Evolutionary conservation across 2,113 vertebrate species (phyloP).

Genomic region (Forbesichthys papilliferus): DNA sequence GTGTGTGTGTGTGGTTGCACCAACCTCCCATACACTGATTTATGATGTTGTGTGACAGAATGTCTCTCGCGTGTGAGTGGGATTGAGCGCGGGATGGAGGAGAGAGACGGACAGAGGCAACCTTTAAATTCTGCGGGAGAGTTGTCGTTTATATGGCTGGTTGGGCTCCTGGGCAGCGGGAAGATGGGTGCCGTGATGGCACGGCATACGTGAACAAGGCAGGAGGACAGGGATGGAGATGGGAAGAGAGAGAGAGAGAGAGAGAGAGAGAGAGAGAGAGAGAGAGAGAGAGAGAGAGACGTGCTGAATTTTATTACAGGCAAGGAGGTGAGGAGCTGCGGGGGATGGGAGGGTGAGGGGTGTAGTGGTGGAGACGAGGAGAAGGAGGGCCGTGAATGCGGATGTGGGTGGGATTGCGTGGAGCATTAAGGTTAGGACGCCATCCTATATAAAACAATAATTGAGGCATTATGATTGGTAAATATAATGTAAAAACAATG

Average conservation of each 20-base stretch:
- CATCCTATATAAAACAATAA: conserved; percentile 33
- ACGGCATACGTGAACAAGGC: conserved; percentile 47
- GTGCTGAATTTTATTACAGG: conserved; percentile 60
- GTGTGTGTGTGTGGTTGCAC: conserved; percentile 19
- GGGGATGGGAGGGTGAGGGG: conserved; percentile 32
- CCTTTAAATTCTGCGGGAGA: conserved; percentile 48
- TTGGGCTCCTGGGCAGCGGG: conserved; percentile 24
- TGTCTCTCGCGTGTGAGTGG: conserved; percentile 66
- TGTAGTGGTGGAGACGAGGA: conserved; percentile 46
- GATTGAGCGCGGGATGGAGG: conserved; percentile 63
- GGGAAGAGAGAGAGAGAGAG: conserved; percentile 5
- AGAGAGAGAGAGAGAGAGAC: conserved; percentile 22
- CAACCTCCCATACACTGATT: conserved; percentile 70
- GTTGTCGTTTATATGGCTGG: conserved; percentile 59
- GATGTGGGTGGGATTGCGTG: conserved; percentile 49
- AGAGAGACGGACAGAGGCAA: conserved; percentile 41
- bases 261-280: conserved; percentile 3
- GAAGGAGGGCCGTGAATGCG: conserved; percentile 50
- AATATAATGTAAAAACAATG: conserved; percentile 23
- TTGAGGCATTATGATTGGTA: conserved; percentile 23
- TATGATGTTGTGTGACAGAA: conserved; percentile 77
- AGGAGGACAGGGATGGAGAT: not conserved
- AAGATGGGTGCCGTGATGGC: conserved; percentile 49
- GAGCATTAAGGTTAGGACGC: conserved; percentile 63
- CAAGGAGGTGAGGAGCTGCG: conserved; percentile 48